Base-by-base conservation (phyloP, 2,888 invertebrate genomes). In the Aspidapion aeneum region DNA sequence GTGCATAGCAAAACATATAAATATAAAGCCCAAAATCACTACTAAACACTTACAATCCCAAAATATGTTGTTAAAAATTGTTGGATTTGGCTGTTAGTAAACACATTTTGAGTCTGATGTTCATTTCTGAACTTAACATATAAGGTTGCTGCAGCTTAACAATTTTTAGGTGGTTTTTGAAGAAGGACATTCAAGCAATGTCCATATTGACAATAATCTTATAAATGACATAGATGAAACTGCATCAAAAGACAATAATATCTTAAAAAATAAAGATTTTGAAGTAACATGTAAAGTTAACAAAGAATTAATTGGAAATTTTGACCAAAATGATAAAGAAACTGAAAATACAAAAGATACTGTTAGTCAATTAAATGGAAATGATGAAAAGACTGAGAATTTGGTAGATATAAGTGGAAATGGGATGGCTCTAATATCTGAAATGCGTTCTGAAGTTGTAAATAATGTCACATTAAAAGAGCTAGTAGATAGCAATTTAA, bases 201-300 rank as follows among this genome's bases (percentile, higher is more conserved):
- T 57, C 20, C 35, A 19, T 16, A 51, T 55, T 5, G 63, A 63
- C 59, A 63, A 63, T 60, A 63, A 63, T 52, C 1, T 62, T 1
- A 21, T 56, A 50, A 21, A 55, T 35, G 19, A 50, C 51, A 61
- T 58, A 52, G 52, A 12, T 3, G 12, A 35, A 7, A 35, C 12
- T 35, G 3, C 35, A 7, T 35, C 12, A 35, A 12, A 35, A 7
- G 35, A 7, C 12, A 35, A 35, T 35, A 35, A 35, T 35, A 35
- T 35, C 35, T 3, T 35, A 12, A n/a, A n/a, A n/a, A 35, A 35
- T 35, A 35, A 35, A 35, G 5, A 3, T 35, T 12, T 12, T 7
- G 35, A 35, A 35, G 3, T 35, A 35, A 7, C 12, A 35, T 12
- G 12, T 3, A 7, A 7, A 35, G 12, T 12, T 7, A 35, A 35